Base-by-base conservation (phyloP, 2,797 vertebrate species). In the Bradypodion pumilum region DNA sequence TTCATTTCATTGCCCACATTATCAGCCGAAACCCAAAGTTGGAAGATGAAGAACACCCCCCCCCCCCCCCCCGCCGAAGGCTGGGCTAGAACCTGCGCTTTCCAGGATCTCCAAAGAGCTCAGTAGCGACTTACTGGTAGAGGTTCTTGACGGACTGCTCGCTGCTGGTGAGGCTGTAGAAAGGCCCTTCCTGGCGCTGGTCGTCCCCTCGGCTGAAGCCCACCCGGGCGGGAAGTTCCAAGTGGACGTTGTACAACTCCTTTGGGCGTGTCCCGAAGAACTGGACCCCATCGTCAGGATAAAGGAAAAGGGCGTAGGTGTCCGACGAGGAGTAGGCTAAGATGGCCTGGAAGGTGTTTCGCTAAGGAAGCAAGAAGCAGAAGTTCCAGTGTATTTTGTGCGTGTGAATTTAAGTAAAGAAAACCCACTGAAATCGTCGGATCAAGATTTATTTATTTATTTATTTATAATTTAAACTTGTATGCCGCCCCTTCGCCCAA, bases 321-420 rank as follows among this genome's bases (percentile, higher is more conserved):
- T 99, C 95, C 0, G 92, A 95, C 16, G 97, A 96, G 29, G 98
- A 93, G 1, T 97, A 99, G 29, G 96, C 98, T 78, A 99, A 86
- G n/a, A 98, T 97, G 0, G 95, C 96, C 93, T 99, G 98, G 96
- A 99, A 99, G 2, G 98, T 99, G 90, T 99, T 99, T 81, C 96
- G 91, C 98, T 99, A 91, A 42, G 63, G 76, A 40, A 69, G 1
- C 37, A 0, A 4, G 52, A 27, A 0, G 0, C 75, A 1, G 3
- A 0, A 2, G 37, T n/a, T n/a, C n/a, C n/a, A n/a, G n/a, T n/a
- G n/a, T n/a, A n/a, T n/a, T n/a, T 12, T 4, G 46, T 21, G 52
- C 52, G 56, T 19, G 52, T 5, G 13, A 15, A 15, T 56, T 56
- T 56, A 21, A 21, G 52, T 3, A 56, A 56, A 15, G 52, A 56